Base-by-base conservation (phyloP, 2,797 vertebrate genomes). In the Hybognathus amarus region DNA sequence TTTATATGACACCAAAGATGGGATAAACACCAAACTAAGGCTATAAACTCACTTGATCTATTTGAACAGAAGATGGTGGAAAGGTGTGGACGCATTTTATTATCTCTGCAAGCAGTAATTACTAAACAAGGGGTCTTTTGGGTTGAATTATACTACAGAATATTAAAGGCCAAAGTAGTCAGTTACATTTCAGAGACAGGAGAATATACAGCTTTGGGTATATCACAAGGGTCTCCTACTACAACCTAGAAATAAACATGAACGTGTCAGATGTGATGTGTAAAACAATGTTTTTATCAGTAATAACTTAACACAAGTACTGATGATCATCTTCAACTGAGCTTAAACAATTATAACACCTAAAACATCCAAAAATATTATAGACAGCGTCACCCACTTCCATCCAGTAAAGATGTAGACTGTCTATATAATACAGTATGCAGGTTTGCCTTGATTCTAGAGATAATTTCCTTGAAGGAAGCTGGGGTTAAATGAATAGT, bases 11-110 rank as follows among this genome's bases (percentile, higher is more conserved):
- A 85, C 40, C 56, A 47, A 78, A 47, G 24, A 68, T 82, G 36
- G 76, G 77, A 85, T 78, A 79, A 86, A 88, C 82, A 76, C 59
- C 45, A 78, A 80, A 61, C 61, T 64, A 54, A 82, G 70, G 56
- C 68, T 80, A 71, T 85, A 85, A 87, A 84, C 45, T 40, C 73
- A 5, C 68, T 54, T 74, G 52, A 86, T 75, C 54, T 78, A 85
- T 78, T 50, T 85, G 68, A 78, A 83, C 52, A 20, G 68, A 77
- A 86, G 68, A 80, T 24, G 50, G 22, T 40, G 17, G 54, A 69
- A 71, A 38, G 38, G 54, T 52, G 38, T 69, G 63, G 38, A 76
- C 33, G 20, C 70, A 67, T 81, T 84, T 63, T 85, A 83, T 82
- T 64, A 54, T 56, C 61, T n/a, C 68, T n/a, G 45, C 27, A 71